These are phyloP conservation scores for Apostichopus japonicus DNA, from an alignment of 35 echinoderm and acorn worm species.

Conservation along the genomic window DNA sequence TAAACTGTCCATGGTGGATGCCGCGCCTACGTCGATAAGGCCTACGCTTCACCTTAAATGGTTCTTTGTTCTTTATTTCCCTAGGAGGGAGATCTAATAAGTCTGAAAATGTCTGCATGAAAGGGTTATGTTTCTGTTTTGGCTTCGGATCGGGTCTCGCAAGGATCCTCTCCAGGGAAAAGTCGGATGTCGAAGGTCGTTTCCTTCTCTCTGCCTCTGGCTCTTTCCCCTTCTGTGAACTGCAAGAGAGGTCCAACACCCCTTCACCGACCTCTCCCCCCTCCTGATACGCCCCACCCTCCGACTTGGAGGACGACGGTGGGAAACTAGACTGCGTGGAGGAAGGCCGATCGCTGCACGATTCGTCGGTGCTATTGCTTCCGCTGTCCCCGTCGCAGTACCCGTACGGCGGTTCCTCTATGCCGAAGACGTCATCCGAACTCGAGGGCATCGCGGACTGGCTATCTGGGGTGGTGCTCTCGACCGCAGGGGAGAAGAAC, in stretches of 20 bases:
- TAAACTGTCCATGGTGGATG: constrained; percentile 13
- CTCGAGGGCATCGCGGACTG: constrained; percentile 53
- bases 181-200: constrained; percentile 32
- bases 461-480: constrained; percentile 38
- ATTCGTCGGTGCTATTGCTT: constrained; percentile 50
- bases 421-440: constrained; percentile 34
- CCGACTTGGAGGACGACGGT: neutral
- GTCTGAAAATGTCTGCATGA: constrained; percentile 62
- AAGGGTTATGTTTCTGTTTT: constrained; percentile 55
- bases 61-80: constrained; percentile 62
- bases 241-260: constrained; percentile 42
- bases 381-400: constrained; percentile 55
- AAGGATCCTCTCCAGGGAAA: constrained; percentile 55
- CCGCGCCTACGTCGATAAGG: constrained; percentile 46
- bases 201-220: constrained; percentile 4
- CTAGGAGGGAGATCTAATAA: constrained; percentile 52
- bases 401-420: neutral
- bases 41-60: constrained; percentile 60
- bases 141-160: constrained; percentile 52
- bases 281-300: neutral
- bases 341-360: constrained; percentile 46
- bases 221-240: constrained; percentile 51
- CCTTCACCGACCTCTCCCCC: neutral
- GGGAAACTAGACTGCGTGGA: constrained; percentile 41
- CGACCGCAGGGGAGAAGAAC: constrained; percentile 57